Base-by-base conservation (phyloP, 53 echinoderm and acorn worm genomes). In the Crossaster papposus region DNA sequence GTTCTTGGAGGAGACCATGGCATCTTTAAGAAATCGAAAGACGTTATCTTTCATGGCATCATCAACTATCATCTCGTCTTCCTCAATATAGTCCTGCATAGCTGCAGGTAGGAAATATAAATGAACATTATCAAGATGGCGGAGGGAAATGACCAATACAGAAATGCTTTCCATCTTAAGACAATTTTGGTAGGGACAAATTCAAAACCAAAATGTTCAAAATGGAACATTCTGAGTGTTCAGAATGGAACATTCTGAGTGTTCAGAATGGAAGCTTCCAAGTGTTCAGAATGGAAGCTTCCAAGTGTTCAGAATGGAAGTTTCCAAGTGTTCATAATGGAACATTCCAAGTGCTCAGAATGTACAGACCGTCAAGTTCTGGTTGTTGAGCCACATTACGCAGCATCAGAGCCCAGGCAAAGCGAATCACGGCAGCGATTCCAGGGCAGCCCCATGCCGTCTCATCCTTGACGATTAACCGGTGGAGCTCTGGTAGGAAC, bases 331-430 rank as follows among this genome's bases (percentile, higher is more conserved):
- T 44, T 44, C 44, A 5, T 7, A 44, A 44, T 44, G 44, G 44
- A 44, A 44, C 9, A 44, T 44, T 44, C 38, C 38, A 38, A 38
- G 38, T 2, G 20, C 29, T 13, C 6, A 24, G 22, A 83, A n/a
- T n/a, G 29, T 44, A 78, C 89, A 51, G 63, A 98, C 98, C 90
- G 68, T 93, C 89, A 63, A 93, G 68, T 54, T 95, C 96, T 36
- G 94, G 96, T 54, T 93, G 92, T 63, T 99, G 99, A 18, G 99
- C 95, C 4, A 96, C 73, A 64, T 94, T 94, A 36, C 99, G 88
- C 2, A 99, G 91, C 2, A 92, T 93, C 26, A 99, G 82, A 14
- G 94, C 96, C 96, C 96, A 94, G 17, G 92, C 96, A 79, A 99
- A 96, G 75, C 93, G 93, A 62, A 96, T 54, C 30, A 89, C 84